These are phyloP conservation scores for Emydocephalus ijimae DNA, from an alignment of 2,113 vertebrate species.

Conservation along the genomic window DNA sequence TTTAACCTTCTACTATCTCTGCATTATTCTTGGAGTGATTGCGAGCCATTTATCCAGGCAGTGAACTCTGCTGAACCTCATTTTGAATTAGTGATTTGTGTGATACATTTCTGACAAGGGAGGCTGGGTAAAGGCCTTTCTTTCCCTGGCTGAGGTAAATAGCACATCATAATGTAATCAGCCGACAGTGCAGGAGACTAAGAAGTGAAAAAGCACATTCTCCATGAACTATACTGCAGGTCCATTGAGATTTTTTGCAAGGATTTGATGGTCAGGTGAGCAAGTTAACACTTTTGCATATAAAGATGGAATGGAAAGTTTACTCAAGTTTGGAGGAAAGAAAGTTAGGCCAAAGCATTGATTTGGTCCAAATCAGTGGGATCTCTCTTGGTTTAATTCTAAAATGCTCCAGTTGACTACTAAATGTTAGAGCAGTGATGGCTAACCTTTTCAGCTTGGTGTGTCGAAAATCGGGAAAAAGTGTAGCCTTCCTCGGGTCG, in stretches of 20 bases:
- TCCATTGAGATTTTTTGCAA: neutral
- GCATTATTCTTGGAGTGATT: neutral
- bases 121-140: slow-evolving; percentile 16
- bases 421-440: neutral
- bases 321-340: neutral
- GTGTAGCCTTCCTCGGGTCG: too few relatives aligned
- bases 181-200: neutral
- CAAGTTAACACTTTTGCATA: neutral
- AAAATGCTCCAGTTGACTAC: neutral
- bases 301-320: neutral
- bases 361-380: neutral
- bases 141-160: slow-evolving; percentile 17
- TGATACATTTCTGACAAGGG: slow-evolving; percentile 16
- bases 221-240: neutral
- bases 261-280: neutral
- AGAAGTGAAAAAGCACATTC: neutral
- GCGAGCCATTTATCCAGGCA: slow-evolving; percentile 7
- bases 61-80: slow-evolving; percentile 3
- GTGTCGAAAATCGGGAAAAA: too few relatives aligned
- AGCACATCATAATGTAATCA: slow-evolving; percentile 24
- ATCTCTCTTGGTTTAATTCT: neutral
- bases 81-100: slow-evolving; percentile 26
- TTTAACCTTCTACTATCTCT: neutral
- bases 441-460: too few relatives aligned
- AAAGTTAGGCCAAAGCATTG: neutral